Evolutionary conservation across 2,888 invertebrate species (phyloP), one percentile per base, ranked within the genome.

Genomic region (Pachymerium ferrugineum): DNA sequence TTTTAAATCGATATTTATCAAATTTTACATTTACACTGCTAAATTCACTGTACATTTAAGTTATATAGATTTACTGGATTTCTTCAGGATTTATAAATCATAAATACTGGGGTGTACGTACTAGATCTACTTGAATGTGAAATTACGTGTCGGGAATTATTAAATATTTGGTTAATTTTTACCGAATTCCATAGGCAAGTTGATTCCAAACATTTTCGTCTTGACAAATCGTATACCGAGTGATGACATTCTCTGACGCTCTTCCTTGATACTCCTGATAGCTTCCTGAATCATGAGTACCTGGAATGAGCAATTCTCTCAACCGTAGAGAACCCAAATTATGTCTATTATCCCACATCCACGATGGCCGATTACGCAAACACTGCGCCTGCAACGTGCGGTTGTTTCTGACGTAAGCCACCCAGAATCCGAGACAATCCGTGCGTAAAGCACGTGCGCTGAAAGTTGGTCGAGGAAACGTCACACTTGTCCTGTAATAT

Each of bases 141-240:
- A 35, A 8, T 35, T 35, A 12, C 38, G 10, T 35, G 10, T 12
- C 38, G 38, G 12, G 10, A 35, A 12, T 33, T 6, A 33, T 33
- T 33, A 5, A 33, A 33, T n/a, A n/a, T 6, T n/a, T 54, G 16
- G 8, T 54, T 5, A n/a, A 10, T 8, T 10, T 28, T 72, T 28
- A 73, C 80, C 93, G 86, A 79, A 92, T 89, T 73, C 93, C 93
- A 80, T 90, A 89, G 0, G 91, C 89, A n/a, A 94, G 85, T 80
- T 94, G 93, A 0, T 88, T 88, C 90, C 92, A 93, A 71, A 93
- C 86, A 79, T 89, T 88, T 75, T 90, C 87, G 81, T 93, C 92
- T 81, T 93, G 93, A 54, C 88, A 88, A 72, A 86, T 79, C 31
- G 76, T 76, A 77, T 74, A 79, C 30, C 77, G 74, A 28, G 77